Percentiles rank a stretch among this genome's conserved stretches.
Conservation (phyloP, 2,888 invertebrate species). For the Drosophila greeni region DNA sequence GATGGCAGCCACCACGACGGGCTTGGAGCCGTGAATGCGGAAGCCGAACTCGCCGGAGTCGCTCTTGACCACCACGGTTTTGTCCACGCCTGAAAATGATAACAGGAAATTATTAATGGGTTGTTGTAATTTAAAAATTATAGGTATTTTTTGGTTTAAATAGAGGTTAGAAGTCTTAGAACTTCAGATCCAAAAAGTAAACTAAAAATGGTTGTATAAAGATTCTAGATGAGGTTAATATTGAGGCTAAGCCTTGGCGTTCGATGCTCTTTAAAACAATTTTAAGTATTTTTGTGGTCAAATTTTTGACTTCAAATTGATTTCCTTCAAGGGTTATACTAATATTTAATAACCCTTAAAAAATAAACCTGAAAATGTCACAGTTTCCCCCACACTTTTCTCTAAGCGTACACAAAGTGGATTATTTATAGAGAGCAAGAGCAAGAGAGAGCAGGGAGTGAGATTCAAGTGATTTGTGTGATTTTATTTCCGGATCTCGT, state of each 20-base stretch:
- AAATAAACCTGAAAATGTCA: neutral
- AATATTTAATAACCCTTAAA: conserved; percentile 1
- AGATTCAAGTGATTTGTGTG: conserved; percentile 72
- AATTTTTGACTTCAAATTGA: too few species aligned
- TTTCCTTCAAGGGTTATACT: too few species aligned
- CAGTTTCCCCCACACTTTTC: neutral
- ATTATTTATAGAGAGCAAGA: conserved; percentile 25
- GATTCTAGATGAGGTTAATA: too few species aligned
- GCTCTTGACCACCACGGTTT: conserved; percentile 89
- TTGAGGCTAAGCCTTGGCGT: too few species aligned
- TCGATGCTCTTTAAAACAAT: too few species aligned
- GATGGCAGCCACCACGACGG: conserved; percentile 97
- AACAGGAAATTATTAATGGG: neutral
- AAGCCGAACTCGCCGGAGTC: conserved; percentile 95
- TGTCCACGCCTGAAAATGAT: conserved; percentile 87
- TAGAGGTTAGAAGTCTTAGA: too few species aligned
- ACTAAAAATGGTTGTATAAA: too few species aligned
- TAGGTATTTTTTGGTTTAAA: neutral
- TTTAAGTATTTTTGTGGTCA: too few species aligned
- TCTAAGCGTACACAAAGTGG: conserved; percentile 1
- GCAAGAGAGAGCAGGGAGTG: conserved; percentile 12
- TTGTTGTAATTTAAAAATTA: neutral
- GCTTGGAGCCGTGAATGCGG: conserved; percentile 95
- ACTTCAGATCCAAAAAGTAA: neutral
- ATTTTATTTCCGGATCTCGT: conserved; percentile 70